Evolutionary conservation across 2,797 vertebrate genomes (phyloP), one percentile per base, ranked within the genome.

Genomic region (Cossypha heuglini): DNA sequence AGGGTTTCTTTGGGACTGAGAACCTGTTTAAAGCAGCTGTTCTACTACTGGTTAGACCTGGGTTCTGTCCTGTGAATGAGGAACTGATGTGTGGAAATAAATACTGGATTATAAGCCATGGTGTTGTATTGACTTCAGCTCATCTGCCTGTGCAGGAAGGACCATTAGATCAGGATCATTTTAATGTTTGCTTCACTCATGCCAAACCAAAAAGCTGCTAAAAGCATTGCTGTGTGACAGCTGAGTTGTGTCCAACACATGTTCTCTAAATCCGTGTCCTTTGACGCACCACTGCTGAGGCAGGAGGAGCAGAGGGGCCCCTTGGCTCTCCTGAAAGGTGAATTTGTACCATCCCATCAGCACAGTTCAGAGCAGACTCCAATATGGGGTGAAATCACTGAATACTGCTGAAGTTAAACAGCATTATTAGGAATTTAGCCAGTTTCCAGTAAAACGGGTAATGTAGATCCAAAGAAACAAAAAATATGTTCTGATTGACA

Each of bases 361-460:
- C 52, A 43, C 66, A 38, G 69, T 15, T 48, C 57, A 48, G 59
- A 92, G 67, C 52, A 59, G 73, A 67, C 35, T 75, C 59, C 86
- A 57, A 57, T 48, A 25, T 10, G 61, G 66, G 85, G 16, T 83
- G 33, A 91, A 90, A 72, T 77, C 55, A 81, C 79, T 64, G 71
- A 95, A 62, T 61, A 29, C 71, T 90, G 80, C 84, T 97, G 68
- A 93, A 86, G 94, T 94, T 94, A 72, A 88, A 72, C 74, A 95
- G 51, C 93, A 35, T 84, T 87, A 9, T 69, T 66, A 87, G 72
- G 43, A 37, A 81, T 45, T 68, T 46, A 84, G 76, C 75, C 59
- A 68, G 66, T 88, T 92, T 86, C 67, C 54, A 77, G 48, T 58
- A 88, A 93, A 96, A 87, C 31, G 61, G 94, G 89, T 96, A 94